Evolutionary conservation across 2,113 vertebrate species (phyloP), one percentile per base, ranked within the genome.

Genomic region (Chascanopsetta lugubris): DNA sequence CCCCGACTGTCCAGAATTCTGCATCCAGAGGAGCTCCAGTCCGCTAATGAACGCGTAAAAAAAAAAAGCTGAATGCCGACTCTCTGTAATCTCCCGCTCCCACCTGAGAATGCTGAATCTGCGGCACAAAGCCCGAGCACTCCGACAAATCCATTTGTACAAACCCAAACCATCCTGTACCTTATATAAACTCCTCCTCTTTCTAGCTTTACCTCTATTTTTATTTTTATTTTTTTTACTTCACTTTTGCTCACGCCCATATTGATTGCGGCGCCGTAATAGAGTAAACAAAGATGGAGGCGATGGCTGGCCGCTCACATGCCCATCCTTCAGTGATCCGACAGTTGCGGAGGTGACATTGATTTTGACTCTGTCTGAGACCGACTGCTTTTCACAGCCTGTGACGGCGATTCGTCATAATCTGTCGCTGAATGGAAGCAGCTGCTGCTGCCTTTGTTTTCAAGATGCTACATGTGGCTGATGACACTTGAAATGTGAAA

Each of bases 41-140:
- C 45, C 8, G 32, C 59, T 58, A 38, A 62, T n/a, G 53, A 68
- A 70, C 61, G 40, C 59, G n/a, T n/a, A n/a, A n/a, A n/a, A n/a
- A n/a, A n/a, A 69, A 64, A 73, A 76, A 45, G 42, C 66, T 10
- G 61, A 53, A 38, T 55, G 67, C 65, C 26, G 12, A 47, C 45
- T 38, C 36, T 25, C 20, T 61, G 8, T 72, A 72, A 84, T 84
- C 78, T 80, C 34, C 40, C 43, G 58, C 85, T 77, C 77, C 75
- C 66, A 80, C 81, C 78, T 74, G 71, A 79, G 64, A 86, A 79
- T 45, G 29, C 49, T 72, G 55, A 71, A 80, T 80, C 67, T 80
- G 50, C 43, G 40, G 17, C 49, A 45, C 60, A 76, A 76, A 80
- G 65, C 69, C 55, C 7, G 2, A 43, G 61, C 69, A 61, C 57